Evolutionary conservation across 1,140 invertebrate species (phyloP), one percentile per base, ranked within the genome.

Genomic region (Acromyrmex charruanus): DNA sequence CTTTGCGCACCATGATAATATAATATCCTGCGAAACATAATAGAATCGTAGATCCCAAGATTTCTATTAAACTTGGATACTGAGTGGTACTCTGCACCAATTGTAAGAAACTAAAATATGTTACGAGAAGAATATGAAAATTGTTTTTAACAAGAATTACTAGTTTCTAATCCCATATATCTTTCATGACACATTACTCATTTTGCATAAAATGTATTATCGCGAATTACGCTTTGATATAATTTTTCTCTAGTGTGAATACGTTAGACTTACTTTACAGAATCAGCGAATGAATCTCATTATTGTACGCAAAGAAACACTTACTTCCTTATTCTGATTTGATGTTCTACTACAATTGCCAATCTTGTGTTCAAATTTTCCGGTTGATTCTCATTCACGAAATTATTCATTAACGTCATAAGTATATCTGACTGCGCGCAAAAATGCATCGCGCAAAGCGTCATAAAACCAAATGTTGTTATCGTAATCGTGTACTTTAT

Each of bases 11-110:
- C 88, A 71, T 79, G 7, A 89, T 21, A 14, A 82, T 28, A 58
- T 28, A 88, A 77, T 77, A 90, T 66, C 59, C 89, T 31, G 68
- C 63, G 16, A 93, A 85, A 55, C 93, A 94, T 44, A 93, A 87
- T n/a, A 93, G 86, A 65, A 92, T 63, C 0, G 91, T 69, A 14
- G 66, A 74, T 2, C 69, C 71, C 3, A 82, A 0, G 7, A 89
- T 21, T 69, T 93, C 92, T 14, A 89, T 65, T 3, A 93, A 79
- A 77, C 88, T 92, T 35, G 91, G 84, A 12, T 86, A 87, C 4
- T 89, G 79, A 2, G 86, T 68, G 18, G 49, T n/a, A 1, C 12
- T 28, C 25, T 90, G 66, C 16, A 89, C 58, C 18, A 69, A 68
- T 10, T 65, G 49, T 51, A 90, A 75, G 66, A 89, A 82, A 61